Evolutionary conservation across 2,888 invertebrate genomes (phyloP).

Genomic region (Ennomos erosarius): DNA sequence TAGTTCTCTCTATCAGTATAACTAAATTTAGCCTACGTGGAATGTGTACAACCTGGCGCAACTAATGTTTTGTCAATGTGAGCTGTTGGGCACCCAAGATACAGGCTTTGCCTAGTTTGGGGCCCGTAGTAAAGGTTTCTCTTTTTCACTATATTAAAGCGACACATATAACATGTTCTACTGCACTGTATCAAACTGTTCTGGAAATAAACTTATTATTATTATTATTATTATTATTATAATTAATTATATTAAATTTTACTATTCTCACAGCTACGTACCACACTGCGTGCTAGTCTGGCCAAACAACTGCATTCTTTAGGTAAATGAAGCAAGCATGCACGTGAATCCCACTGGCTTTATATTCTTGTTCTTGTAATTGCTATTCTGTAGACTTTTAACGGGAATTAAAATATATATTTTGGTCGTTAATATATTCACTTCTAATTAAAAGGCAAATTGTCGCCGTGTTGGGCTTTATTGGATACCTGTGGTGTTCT

Average conservation of each 20-base stretch:
- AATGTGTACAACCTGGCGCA: too few species aligned
- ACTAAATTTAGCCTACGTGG: too few species aligned
- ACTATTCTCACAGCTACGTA: conserved; percentile 35
- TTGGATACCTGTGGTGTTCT: not conserved
- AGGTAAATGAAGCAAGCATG: conserved; percentile 47
- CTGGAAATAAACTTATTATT: too few species aligned
- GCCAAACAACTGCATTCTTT: conserved; percentile 56
- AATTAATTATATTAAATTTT: not conserved
- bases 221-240: too few species aligned
- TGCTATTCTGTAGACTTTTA: conserved; percentile 30
- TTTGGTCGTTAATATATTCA: conserved; percentile 14
- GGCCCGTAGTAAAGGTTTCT: too few species aligned
- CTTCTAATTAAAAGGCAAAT: conserved; percentile 22
- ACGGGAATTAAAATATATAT: conserved; percentile 18
- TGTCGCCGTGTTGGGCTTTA: conserved; percentile 2
- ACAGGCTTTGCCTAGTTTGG: too few species aligned
- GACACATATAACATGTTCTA: too few species aligned
- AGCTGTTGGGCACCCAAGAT: too few species aligned
- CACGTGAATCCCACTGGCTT: conserved; percentile 46
- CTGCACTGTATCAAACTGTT: too few species aligned
- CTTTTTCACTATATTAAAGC: too few species aligned
- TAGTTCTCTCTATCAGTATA: too few species aligned
- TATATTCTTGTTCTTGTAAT: conserved; percentile 41
- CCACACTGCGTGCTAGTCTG: conserved; percentile 34
- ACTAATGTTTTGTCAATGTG: too few species aligned